phyloP scores from a whole-genome alignment of 1,140 invertebrate genomes.

The Chrysoperla carnea region DNA sequence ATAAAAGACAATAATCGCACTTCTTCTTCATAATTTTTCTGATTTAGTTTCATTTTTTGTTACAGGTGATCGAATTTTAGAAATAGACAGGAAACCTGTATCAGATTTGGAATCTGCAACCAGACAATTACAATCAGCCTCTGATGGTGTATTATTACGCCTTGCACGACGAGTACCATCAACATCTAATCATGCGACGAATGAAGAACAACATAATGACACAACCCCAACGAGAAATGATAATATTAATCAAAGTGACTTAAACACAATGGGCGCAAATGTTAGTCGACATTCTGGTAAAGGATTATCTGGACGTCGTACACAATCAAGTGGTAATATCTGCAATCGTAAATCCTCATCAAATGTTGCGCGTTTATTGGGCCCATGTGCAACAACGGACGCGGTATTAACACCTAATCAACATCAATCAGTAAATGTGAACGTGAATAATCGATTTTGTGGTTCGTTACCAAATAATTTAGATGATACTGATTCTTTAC shows the following conservation, averaged over 20 bases:
- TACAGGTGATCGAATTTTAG: background rate
- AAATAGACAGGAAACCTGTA: background rate
- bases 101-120: background rate
- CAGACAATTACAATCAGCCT: background rate
- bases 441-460: conserved; percentile 31
- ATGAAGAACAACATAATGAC: background rate
- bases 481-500: conserved; percentile 34
- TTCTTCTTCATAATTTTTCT: too few relatives aligned
- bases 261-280: conserved; percentile 46
- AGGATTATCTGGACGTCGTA: conserved; percentile 41
- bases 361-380: conserved; percentile 27
- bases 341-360: conserved; percentile 22
- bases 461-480: conserved; percentile 54
- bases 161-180: conserved; percentile 9
- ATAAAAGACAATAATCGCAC: too few relatives aligned
- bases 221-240: background rate
- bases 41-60: background rate
- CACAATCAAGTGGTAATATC: conserved; percentile 44
- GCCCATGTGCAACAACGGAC: conserved; percentile 1
- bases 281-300: conserved; percentile 51
- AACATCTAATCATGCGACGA: background rate
- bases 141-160: conserved; percentile 9
- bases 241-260: background rate
- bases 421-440: conserved; percentile 3
- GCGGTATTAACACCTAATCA: conserved; percentile 7